Base-by-base conservation (phyloP, 2,888 invertebrate species). In the Frankliniella intonsa region DNA sequence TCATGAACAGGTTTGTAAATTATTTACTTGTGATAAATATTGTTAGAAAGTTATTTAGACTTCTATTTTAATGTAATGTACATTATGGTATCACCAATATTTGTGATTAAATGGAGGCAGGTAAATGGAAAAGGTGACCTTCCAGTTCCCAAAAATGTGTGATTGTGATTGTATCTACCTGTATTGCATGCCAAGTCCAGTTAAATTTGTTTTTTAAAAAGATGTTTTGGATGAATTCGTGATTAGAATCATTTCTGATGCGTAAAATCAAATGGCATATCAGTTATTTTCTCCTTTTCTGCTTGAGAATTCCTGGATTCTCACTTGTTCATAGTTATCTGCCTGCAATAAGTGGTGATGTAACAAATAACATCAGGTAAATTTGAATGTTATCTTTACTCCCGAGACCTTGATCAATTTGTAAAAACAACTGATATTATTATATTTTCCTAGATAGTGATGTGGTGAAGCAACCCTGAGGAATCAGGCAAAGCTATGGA, bases 11-110 rank as follows among this genome's bases (percentile, higher is more conserved):
- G 69, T 76, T 25, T 76, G 69, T 76, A 76, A 76, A 76, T 76
- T 76, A 76, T 76, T 76, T 76, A 76, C 69, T 76, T 76, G 69
- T 76, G 69, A 76, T 76, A 76, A 76, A 76, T 76, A 76, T 76
- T 76, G 69, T 76, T 76, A 76, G 69, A 76, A 76, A 76, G 69
- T 76, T 76, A 76, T 76, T 76, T 25, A 76, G 25, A 76, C 69
- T 76, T n/a, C 25, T 76, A 76, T 76, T 22, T 22, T 76, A 76
- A 76, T 76, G 9, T 76, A 76, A 76, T 76, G 22, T 76, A 76
- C 22, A 76, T n/a, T 22, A 76, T 76, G 69, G 22, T 25, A 76
- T 76, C 69, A 76, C 69, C 25, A 25, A 22, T 25, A 76, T 25
- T 76, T 76, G 69, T 76, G 69, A 76, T 76, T 12, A 25, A 25